Conservation (phyloP, 2,797 vertebrate species). For the Lepus townsendii region DNA sequence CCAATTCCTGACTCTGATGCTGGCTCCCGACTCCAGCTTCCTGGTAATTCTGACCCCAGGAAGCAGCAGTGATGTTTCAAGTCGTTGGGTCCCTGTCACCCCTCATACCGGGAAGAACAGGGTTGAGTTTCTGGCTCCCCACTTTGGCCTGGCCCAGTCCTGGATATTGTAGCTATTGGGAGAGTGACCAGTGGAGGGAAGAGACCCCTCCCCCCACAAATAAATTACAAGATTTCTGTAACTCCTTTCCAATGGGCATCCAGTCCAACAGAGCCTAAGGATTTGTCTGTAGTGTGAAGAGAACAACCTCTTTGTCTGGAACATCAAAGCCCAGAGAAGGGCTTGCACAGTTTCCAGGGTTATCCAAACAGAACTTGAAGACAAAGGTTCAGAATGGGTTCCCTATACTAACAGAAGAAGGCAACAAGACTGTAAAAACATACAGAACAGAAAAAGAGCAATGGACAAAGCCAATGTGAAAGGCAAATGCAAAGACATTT, state of each 20-base stretch:
- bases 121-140: too few relatives aligned
- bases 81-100: too few relatives aligned
- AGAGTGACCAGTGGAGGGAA: too few relatives aligned
- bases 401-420: slow-evolving; percentile 76
- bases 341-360: slow-evolving; percentile 84
- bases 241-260: slow-evolving; percentile 85
- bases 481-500: slow-evolving; percentile 94
- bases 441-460: slow-evolving; percentile 83
- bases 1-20: too few relatives aligned
- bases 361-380: slow-evolving; percentile 89
- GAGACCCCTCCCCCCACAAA: too few relatives aligned
- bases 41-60: too few relatives aligned
- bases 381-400: slow-evolving; percentile 83
- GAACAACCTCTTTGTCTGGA: slow-evolving; percentile 73
- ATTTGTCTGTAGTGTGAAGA: slow-evolving; percentile 80
- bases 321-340: slow-evolving; percentile 77
- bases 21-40: too few relatives aligned
- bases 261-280: slow-evolving; percentile 59
- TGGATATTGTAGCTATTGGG: too few relatives aligned
- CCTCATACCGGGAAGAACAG: too few relatives aligned
- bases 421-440: slow-evolving; percentile 63
- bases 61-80: too few relatives aligned
- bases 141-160: too few relatives aligned
- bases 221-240: too few relatives aligned
- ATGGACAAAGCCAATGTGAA: slow-evolving; percentile 92